Evolutionary conservation across 2,888 invertebrate genomes (phyloP), one percentile per base, ranked within the genome.

Genomic region (Pediacus dermestoides): DNA sequence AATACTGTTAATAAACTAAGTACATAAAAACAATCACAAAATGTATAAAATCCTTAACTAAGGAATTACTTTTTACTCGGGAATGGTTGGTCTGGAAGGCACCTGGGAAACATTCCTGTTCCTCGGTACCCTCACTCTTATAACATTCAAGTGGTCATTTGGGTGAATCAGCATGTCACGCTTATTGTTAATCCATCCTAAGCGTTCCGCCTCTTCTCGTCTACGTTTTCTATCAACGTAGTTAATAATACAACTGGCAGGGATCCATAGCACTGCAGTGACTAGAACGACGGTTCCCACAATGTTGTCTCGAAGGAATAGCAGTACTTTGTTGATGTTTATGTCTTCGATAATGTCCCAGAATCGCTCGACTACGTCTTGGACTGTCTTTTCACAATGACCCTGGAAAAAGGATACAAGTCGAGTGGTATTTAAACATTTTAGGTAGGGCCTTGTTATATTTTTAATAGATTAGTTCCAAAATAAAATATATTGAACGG

Each of bases 331-430:
- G 67, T 91, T 93, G 42, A 93, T 92, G 68, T 92, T 92, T 40
- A 94, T 92, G 60, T 94, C 92, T 70, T 95, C 94, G 45, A 96
- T 94, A 33, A 96, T 93, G 65, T 93, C 91, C 93, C 95, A 96
- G 70, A 96, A 91, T 16, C 95, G 78, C 68, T 94, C 92, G 6
- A 95, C 92, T 13, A 95, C 90, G 64, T 95, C 94, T 65, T 92
- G 91, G 43, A 91, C 88, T 0, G 92, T 91, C 70, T 93, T 92
- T 67, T 93, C 90, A 63, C 95, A 96, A 14, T 86, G 78, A 4
- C 95, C 95, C 90, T 94, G 67, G 3, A 68, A 64, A n/a, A n/a
- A n/a, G n/a, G n/a, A n/a, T n/a, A n/a, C n/a, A n/a, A n/a, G n/a
- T n/a, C n/a, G n/a, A n/a, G n/a, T n/a, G n/a, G n/a, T n/a, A n/a